A percentile compares a stretch with the other conserved stretches of the same genome.
These are phyloP conservation scores for Lobophora halterata DNA, from an alignment of 2,888 invertebrate species.

Conservation along the genomic window DNA sequence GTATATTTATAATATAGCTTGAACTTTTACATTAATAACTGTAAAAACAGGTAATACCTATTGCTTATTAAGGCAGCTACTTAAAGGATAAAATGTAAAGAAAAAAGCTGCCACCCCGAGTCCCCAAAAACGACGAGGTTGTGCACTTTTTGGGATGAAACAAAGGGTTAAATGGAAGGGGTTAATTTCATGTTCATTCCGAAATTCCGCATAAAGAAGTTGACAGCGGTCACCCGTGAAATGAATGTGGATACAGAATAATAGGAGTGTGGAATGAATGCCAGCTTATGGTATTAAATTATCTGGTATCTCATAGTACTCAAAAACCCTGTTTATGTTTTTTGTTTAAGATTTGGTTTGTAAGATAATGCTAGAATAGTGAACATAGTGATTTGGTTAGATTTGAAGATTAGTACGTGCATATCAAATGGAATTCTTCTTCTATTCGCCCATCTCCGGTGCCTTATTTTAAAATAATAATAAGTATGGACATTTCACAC, in stretches of 20 bases:
- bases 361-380: too few relatives aligned
- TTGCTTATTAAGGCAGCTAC: too few relatives aligned
- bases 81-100: neutral
- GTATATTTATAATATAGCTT: too few relatives aligned
- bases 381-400: too few relatives aligned
- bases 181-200: slow-evolving; percentile 32
- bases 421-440: too few relatives aligned
- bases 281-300: slow-evolving; percentile 9
- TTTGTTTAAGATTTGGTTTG: too few relatives aligned
- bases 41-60: too few relatives aligned
- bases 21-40: too few relatives aligned
- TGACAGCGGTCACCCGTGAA: slow-evolving; percentile 37
- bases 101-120: slow-evolving; percentile 3
- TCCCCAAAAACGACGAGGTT: slow-evolving; percentile 28
- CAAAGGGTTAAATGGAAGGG: slow-evolving; percentile 33
- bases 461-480: too few relatives aligned
- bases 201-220: slow-evolving; percentile 33
- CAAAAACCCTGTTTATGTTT: neutral
- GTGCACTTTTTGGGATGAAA: slow-evolving; percentile 33
- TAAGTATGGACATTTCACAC: too few relatives aligned
- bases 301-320: slow-evolving; percentile 2
- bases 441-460: too few relatives aligned
- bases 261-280: slow-evolving; percentile 16
- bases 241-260: slow-evolving; percentile 31
- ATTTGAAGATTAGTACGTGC: too few relatives aligned